phyloP scores from a whole-genome alignment of 2,888 invertebrate genomes.

The Macropis europaea region DNA sequence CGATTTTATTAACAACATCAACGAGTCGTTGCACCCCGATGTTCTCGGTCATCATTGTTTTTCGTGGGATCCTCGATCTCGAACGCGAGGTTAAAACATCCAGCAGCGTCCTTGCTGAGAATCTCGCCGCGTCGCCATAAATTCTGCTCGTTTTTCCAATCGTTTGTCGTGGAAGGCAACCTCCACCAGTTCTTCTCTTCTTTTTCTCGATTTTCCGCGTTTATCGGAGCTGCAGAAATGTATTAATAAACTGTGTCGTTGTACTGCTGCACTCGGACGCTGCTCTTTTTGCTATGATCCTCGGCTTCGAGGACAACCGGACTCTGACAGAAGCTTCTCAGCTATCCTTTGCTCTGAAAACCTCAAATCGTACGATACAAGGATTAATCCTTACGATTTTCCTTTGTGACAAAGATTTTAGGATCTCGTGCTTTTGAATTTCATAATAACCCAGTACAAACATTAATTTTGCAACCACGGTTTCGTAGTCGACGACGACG shows the following conservation, averaged over 20 bases:
- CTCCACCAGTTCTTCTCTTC: neutral
- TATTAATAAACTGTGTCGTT: conserved; percentile 47
- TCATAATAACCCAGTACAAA: too few relatives aligned
- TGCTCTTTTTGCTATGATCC: conserved; percentile 5
- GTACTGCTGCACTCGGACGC: neutral
- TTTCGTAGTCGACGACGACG: too few relatives aligned
- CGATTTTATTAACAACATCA: too few relatives aligned
- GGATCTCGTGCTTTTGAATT: too few relatives aligned
- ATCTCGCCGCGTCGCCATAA: neutral
- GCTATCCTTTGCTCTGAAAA: too few relatives aligned
- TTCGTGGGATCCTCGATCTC: too few relatives aligned
- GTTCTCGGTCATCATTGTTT: too few relatives aligned
- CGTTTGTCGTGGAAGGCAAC: neutral
- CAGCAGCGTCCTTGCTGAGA: neutral
- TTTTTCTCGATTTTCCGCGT: conserved; percentile 4
- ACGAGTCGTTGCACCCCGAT: too few relatives aligned
- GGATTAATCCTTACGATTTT: too few relatives aligned
- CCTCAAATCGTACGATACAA: too few relatives aligned
- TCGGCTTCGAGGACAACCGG: neutral
- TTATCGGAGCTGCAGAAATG: conserved; percentile 1
- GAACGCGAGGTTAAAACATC: neutral
- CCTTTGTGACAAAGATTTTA: too few relatives aligned
- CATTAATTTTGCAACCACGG: too few relatives aligned
- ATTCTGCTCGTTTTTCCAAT: conserved; percentile 4
- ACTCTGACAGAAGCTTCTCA: neutral